Conservation (phyloP, 2,888 invertebrate genomes). For the Diplolepis rosae region DNA sequence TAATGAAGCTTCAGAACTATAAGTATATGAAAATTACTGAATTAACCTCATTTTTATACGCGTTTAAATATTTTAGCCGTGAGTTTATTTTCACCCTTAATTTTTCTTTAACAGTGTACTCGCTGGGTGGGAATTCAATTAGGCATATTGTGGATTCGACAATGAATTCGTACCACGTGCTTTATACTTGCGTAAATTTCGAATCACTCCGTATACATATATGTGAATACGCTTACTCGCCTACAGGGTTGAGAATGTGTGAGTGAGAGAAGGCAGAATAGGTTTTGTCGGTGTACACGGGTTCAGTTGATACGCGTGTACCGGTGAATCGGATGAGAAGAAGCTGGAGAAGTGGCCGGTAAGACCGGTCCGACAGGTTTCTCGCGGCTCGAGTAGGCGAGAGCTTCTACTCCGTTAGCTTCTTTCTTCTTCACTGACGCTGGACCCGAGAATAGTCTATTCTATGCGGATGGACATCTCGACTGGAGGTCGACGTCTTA, state of each 20-base stretch:
- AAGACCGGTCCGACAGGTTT: constrained; percentile 71
- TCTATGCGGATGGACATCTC: constrained; percentile 10
- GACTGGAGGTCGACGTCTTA: constrained; percentile 8
- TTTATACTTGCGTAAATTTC: constrained; percentile 4
- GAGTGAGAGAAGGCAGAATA: neutral
- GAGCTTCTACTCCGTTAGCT: constrained; percentile 68
- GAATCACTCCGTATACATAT: constrained; percentile 12
- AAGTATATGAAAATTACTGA: too few relatives aligned
- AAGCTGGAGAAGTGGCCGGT: constrained; percentile 56
- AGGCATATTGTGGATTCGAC: neutral
- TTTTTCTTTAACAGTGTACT: neutral
- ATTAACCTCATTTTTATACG: too few relatives aligned
- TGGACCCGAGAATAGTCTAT: too few relatives aligned
- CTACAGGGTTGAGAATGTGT: neutral
- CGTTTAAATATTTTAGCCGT: too few relatives aligned
- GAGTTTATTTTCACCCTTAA: too few relatives aligned
- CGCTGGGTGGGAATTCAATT: too few relatives aligned
- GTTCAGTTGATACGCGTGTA: constrained; percentile 2
- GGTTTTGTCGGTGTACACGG: too few relatives aligned
- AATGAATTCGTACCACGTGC: neutral
- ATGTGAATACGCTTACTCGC: neutral
- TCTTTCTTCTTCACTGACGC: constrained; percentile 39
- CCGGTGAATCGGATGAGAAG: constrained; percentile 1
- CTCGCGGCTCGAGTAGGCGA: constrained; percentile 65
- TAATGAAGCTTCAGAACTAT: too few relatives aligned